Percentiles rank a stretch among this genome's conserved stretches.
These are phyloP conservation scores for Enchytraeus crypticus DNA, from an alignment of 2,888 invertebrate genomes.

Conservation along the genomic window DNA sequence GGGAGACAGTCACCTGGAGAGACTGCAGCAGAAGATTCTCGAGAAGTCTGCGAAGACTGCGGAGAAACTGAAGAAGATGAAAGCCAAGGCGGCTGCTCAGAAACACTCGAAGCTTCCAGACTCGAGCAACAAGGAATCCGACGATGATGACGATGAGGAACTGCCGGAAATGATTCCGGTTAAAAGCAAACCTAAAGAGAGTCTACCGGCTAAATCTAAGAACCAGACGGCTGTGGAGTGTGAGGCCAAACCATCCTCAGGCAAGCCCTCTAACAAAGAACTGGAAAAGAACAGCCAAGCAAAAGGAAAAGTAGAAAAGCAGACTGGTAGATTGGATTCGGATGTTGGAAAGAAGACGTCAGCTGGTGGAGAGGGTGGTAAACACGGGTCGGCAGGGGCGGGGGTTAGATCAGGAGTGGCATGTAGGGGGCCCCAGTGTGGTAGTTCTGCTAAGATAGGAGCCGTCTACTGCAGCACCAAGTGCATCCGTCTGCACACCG, in stretches of 20 bases:
- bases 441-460: slow-evolving; percentile 20
- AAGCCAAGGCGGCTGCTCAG: neutral
- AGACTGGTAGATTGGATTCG: neutral
- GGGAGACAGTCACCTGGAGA: no score
- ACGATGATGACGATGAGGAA: no score
- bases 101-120: neutral
- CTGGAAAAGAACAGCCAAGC: neutral
- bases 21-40: neutral
- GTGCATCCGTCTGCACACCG: slow-evolving; percentile 76
- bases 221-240: no score
- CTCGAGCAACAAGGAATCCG: no score
- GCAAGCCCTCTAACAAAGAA: no score
- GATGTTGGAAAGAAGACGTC: neutral
- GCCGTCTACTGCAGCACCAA: slow-evolving; percentile 76
- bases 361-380: neutral
- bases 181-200: no score
- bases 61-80: neutral
- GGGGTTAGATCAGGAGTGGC: no score
- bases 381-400: neutral
- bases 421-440: slow-evolving; percentile 3
- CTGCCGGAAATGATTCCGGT: no score
- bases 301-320: neutral
- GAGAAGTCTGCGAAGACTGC: neutral
- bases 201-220: no score
- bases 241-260: no score